phyloP scores from a whole-genome alignment of 2,113 vertebrate species.

The Ptychochromis oligacanthus region DNA sequence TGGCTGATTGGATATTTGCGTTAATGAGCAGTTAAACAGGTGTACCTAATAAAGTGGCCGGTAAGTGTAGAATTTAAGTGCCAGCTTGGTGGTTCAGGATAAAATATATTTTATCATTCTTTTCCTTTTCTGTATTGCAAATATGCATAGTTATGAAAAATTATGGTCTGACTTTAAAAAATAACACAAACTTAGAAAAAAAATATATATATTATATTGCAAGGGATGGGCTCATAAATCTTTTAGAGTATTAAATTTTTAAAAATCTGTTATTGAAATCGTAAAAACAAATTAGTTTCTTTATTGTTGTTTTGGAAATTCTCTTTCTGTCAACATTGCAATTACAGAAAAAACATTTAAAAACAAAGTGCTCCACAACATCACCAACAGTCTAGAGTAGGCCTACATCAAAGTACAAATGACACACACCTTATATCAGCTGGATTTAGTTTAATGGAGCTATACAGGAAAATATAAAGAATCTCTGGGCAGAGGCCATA shows the following conservation, averaged over 20 bases:
- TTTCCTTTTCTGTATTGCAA: no score
- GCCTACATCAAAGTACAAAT: neutral
- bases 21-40: no score
- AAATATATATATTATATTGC: neutral
- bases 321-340: neutral
- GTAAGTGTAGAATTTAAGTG: no score
- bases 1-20: no score
- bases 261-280: constrained; percentile 28
- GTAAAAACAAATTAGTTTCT: constrained; percentile 5
- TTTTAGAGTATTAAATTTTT: neutral
- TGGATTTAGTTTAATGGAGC: neutral
- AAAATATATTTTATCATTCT: no score
- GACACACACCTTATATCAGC: neutral
- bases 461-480: neutral
- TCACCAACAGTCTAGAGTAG: neutral
- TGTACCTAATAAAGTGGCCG: no score
- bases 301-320: neutral
- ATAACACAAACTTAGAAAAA: neutral
- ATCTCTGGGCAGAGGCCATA: neutral
- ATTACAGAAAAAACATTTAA: neutral
- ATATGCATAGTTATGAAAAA: no score
- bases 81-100: no score
- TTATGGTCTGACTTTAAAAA: neutral
- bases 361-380: neutral
- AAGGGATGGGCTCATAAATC: neutral